A percentile compares a stretch with the other conserved stretches of the same genome.
Evolutionary conservation across 2,888 invertebrate genomes (phyloP).

Genomic region (Ophion costatus): DNA sequence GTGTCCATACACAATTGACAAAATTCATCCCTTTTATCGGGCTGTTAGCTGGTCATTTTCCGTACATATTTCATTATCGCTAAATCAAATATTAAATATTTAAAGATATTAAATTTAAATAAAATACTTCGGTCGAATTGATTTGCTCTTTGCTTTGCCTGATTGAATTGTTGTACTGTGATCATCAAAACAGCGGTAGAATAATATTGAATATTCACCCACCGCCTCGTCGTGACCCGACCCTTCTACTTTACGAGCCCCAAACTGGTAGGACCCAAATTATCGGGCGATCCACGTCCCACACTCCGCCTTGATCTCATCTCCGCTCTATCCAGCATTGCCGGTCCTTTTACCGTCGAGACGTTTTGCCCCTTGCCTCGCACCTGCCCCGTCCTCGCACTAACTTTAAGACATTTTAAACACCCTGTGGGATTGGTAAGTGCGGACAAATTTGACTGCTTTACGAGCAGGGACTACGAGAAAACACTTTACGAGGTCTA

Average conservation of each 20-base stretch:
- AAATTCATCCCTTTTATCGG: too few species aligned
- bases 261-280: conserved; percentile 63
- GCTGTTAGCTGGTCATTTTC: background rate
- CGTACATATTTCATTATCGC: background rate
- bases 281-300: conserved; percentile 48
- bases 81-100: too few species aligned
- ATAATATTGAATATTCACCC: conserved; percentile 7
- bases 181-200: background rate
- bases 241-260: conserved; percentile 65
- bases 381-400: conserved; percentile 49
- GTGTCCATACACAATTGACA: too few species aligned
- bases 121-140: background rate
- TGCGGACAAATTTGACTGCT: conserved; percentile 77
- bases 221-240: conserved; percentile 49
- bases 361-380: background rate
- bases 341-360: conserved; percentile 20
- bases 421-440: conserved; percentile 69
- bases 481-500: conserved; percentile 66
- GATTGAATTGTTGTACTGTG: conserved; percentile 2
- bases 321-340: conserved; percentile 27
- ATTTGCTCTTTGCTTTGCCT: background rate
- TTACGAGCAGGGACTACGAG: conserved; percentile 70
- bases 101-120: background rate
- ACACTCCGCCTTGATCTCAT: conserved; percentile 29
- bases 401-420: conserved; percentile 77